Evolutionary conservation across 2,113 vertebrate species (phyloP), one percentile per base, ranked within the genome.

Genomic region (Anseranas semipalmata): DNA sequence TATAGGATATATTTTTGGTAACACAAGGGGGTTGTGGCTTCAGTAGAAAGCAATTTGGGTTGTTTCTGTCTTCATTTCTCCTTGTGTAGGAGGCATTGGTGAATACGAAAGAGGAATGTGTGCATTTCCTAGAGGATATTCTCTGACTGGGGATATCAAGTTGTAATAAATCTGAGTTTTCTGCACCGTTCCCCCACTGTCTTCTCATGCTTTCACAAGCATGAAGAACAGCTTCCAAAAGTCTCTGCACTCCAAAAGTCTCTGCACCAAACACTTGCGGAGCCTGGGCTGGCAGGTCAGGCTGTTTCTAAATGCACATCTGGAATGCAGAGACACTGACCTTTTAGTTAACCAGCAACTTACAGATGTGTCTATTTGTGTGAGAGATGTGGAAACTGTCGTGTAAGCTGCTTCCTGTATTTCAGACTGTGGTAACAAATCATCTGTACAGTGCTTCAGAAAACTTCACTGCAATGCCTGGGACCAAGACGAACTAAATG

Each of bases 151-250:
- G 60, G 24, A 86, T 94, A 86, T 68, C 20, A 45, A 63, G 46
- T 41, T 88, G 46, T 81, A 87, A 89, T 84, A 92, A 93, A 87
- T 90, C 37, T 93, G 43, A 60, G 28, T 65, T 89, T 92, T 87
- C 58, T 85, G 48, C 28, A 35, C 67, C 72, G 68, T 93, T 96
- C 76, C 73, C 90, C 93, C 94, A 94, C 72, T 87, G 37, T 78
- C 88, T 67, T 84, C 56, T 92, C 76, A 72, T 90, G n/a, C 39
- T 78, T 90, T 86, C 90, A 74, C 8, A 71, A 63, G 65, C 70
- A 37, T 16, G 41, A 45, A 30, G 41, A 76, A 39, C 13, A 74
- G 65, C 27, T 86, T 84, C 52, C 85, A 92, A 95, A 84, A 74
- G n/a, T 25, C 20, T 84, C 76, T 79, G 27, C 72, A 67, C n/a